These are phyloP conservation scores for Plutomurus gul DNA, from an alignment of 1,140 invertebrate genomes.

Conservation along the genomic window DNA sequence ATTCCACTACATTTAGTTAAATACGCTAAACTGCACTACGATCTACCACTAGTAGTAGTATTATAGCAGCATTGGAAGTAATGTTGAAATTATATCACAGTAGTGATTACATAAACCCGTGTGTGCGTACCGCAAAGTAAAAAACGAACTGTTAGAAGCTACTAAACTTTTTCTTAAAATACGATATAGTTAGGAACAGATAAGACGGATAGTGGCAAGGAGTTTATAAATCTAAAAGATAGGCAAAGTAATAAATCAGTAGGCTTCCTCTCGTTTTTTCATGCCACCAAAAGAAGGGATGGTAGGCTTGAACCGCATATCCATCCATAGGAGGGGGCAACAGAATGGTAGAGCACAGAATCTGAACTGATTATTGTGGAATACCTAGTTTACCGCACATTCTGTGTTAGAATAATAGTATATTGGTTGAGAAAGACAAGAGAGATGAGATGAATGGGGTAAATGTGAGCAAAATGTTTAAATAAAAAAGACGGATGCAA, in stretches of 20 bases:
- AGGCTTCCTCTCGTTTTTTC: conserved; percentile 3
- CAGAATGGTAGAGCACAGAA: no score
- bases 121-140: no score
- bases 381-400: neutral
- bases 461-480: conserved; percentile 28
- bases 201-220: conserved; percentile 3
- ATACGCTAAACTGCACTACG: neutral
- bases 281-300: no score
- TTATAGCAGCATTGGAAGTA: no score
- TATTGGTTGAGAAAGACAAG: neutral
- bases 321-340: no score
- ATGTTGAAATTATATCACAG: no score
- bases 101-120: no score
- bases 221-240: conserved; percentile 28
- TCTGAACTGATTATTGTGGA: no score
- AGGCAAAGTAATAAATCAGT: conserved; percentile 22
- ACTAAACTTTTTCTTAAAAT: no score
- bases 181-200: neutral
- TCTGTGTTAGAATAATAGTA: neutral
- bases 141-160: no score
- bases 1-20: conserved; percentile 3
- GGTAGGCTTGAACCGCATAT: no score
- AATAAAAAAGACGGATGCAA: neutral
- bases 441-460: conserved; percentile 14
- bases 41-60: no score